Evolutionary conservation across 2,113 vertebrate genomes (phyloP).

Genomic region (Apaloderma vittatum): DNA sequence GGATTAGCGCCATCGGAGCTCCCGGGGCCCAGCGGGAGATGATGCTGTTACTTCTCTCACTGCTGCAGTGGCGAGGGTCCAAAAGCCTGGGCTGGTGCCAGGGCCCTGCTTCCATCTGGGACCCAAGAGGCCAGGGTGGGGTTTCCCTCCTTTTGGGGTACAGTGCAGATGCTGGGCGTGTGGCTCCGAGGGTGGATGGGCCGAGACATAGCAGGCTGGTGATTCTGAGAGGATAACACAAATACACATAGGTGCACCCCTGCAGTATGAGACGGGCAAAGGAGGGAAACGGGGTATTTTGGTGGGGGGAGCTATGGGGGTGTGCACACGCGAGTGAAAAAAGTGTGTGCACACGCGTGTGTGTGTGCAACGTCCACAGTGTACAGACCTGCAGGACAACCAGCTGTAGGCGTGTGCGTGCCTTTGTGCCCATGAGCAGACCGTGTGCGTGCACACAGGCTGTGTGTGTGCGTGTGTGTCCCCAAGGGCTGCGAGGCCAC

Average conservation of each 20-base stretch:
- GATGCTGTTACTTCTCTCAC: conserved; percentile 29
- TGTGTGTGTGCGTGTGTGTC: no score
- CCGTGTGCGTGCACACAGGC: neutral
- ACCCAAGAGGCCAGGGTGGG: rapidly evolving
- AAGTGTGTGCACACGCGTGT: rapidly evolving
- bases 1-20: neutral
- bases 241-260: rapidly evolving
- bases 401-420: rapidly evolving
- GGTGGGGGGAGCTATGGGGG: no score
- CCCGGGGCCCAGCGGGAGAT: neutral
- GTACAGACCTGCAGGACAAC: no score
- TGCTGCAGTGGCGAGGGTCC: rapidly evolving
- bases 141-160: neutral
- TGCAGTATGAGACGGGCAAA: neutral
- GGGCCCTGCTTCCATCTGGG: neutral
- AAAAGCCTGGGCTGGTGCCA: neutral
- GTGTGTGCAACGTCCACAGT: neutral
- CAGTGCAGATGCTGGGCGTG: rapidly evolving
- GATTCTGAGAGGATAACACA: neutral
- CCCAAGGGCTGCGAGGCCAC: rapidly evolving
- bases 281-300: neutral
- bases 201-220: rapidly evolving
- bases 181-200: rapidly evolving
- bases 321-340: rapidly evolving
- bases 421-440: neutral